Evolutionary conservation across 1,140 invertebrate species (phyloP), one percentile per base, ranked within the genome.

Genomic region (Chrysopa pallens): DNA sequence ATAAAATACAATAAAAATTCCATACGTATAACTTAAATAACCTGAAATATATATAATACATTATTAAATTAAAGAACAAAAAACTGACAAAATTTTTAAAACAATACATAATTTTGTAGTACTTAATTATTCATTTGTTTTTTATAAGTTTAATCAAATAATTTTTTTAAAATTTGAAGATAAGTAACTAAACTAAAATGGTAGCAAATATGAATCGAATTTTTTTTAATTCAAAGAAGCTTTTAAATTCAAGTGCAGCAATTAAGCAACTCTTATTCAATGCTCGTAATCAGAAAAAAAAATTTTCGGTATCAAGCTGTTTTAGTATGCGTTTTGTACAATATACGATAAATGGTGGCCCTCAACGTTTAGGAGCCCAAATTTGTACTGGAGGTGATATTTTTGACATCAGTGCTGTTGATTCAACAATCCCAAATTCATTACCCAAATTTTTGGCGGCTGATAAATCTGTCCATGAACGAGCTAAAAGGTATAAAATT

Each of bases 311-410:
- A 7, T 39, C 45, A 6, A 40, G 12, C 4, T 38, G 8, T 4
- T 43, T 7, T 13, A 53, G 51, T 23, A 61, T 61, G 59, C 50
- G 69, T 36, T 72, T 70, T 46, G 68, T 73, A 17, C 72, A 74
- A 42, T 74, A 71, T 46, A 52, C 59, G 13, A 53, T 51, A 28
- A 59, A 55, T 45, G 55, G 57, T 0, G 69, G 67, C 0, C 63
- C 62, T 0, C 68, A 70, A 46, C 64, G 72, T 29, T 49, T 75
- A n/a, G 73, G 72, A 1, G 69, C 70, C 0, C 71, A 73, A 44
- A 44, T 73, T 2, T 53, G 64, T 13, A 55, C 59, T 8, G 65
- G 64, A 17, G 67, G 72, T 7, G 70, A 72, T 47, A 69, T 76
- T 42, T 64, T 74, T 9, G 69, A 67, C 41, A 61, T 76, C 12